Conservation (phyloP, 2,888 invertebrate species). For the Schizotus pectinicornis region DNA sequence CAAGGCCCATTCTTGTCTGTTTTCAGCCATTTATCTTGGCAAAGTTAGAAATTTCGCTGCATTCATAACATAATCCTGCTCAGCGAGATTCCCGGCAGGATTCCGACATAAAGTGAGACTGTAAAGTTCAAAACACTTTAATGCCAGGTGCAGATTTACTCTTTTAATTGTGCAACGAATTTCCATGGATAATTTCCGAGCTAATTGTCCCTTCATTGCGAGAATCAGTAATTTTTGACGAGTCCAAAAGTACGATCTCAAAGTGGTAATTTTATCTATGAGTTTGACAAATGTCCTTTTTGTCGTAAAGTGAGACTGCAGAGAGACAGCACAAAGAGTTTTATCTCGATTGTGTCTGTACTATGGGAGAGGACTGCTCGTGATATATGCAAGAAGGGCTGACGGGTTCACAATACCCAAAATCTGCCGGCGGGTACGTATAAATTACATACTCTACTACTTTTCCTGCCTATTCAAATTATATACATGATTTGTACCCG, state of each 20-base stretch:
- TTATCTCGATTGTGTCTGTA: slow-evolving; percentile 45
- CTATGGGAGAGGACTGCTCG: slow-evolving; percentile 40
- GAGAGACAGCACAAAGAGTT: slow-evolving; percentile 40
- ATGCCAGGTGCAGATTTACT: slow-evolving; percentile 25
- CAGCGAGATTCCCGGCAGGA: slow-evolving; percentile 36
- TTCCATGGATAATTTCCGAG: background rate
- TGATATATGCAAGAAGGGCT: slow-evolving; percentile 44
- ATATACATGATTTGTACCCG: slow-evolving; percentile 28
- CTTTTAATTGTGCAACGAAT: slow-evolving; percentile 23
- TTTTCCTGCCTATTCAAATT: slow-evolving; percentile 29
- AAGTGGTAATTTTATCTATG: slow-evolving; percentile 37
- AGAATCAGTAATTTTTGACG: slow-evolving; percentile 4
- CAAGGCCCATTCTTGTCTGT: slow-evolving; percentile 39
- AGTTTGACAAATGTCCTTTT: slow-evolving; percentile 43
- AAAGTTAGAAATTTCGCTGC: slow-evolving; percentile 39
- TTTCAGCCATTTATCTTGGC: slow-evolving; percentile 39
- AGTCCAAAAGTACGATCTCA: slow-evolving; percentile 10
- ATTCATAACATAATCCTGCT: slow-evolving; percentile 40
- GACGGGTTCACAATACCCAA: slow-evolving; percentile 35
- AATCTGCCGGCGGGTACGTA: slow-evolving; percentile 27
- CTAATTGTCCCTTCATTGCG: background rate
- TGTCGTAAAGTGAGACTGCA: slow-evolving; percentile 37
- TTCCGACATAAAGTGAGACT: slow-evolving; percentile 29
- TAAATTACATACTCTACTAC: slow-evolving; percentile 28
- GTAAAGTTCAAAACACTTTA: slow-evolving; percentile 30